Evolutionary conservation across 2,888 invertebrate species (phyloP).

Genomic region (Lingula anatina): DNA sequence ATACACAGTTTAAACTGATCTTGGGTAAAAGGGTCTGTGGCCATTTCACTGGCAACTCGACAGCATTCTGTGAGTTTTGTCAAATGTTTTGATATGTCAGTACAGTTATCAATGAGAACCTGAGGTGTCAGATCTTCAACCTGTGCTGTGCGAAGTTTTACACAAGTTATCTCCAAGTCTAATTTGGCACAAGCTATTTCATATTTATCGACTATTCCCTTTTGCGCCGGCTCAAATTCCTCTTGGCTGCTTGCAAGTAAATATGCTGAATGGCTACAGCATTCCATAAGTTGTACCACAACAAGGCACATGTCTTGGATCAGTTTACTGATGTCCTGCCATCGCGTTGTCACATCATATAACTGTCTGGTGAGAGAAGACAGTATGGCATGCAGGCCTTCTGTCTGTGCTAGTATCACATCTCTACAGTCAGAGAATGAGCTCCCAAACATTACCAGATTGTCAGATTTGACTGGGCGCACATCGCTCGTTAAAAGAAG

Average conservation of each 20-base stretch:
- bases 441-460: conserved; percentile 15
- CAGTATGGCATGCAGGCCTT: conserved; percentile 27
- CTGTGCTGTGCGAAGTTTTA: conserved; percentile 28
- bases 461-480: conserved; percentile 38
- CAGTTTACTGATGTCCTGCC: conserved; percentile 28
- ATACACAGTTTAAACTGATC: conserved; percentile 45
- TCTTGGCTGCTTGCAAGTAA: conserved; percentile 26
- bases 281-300: conserved; percentile 37
- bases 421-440: conserved; percentile 26
- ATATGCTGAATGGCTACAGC: conserved; percentile 42
- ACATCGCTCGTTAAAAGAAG: conserved; percentile 42
- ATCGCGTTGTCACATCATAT: conserved; percentile 16
- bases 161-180: conserved; percentile 40
- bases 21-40: conserved; percentile 22
- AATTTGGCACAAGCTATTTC: conserved; percentile 37
- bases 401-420: conserved; percentile 24
- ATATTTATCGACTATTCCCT: conserved; percentile 41
- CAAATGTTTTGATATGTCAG: conserved; percentile 35
- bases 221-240: conserved; percentile 21
- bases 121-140: conserved; percentile 34
- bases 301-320: conserved; percentile 34
- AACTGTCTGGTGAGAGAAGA: conserved; percentile 26
- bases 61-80: conserved; percentile 39
- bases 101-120: conserved; percentile 38
- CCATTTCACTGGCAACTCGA: conserved; percentile 29